Evolutionary conservation across 1,140 invertebrate genomes (phyloP), one percentile per base, ranked within the genome.

Genomic region (Wiebesia pumilae): DNA sequence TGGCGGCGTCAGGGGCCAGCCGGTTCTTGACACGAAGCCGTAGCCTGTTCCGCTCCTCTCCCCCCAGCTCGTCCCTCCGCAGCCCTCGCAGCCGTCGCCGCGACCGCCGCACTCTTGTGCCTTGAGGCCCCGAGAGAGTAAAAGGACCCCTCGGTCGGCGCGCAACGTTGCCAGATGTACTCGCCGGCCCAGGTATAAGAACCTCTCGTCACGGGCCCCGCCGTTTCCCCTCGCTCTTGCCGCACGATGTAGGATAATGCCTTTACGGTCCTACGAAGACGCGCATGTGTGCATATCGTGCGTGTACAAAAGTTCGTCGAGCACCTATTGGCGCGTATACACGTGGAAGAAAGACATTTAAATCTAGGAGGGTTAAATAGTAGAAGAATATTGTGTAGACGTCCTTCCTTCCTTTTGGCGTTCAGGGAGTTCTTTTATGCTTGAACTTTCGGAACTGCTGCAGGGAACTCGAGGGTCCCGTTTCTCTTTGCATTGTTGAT

Each of bases 21-120:
- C 92, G 92, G 92, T 93, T 92, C 92, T 92, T 91, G 92, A 92
- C 91, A 91, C 91, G 90, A 88, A 89, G 87, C 82, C 87, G 80
- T 87, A 67, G 58, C 51, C 62, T 43, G 82, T 35, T 40, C n/a
- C 19, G 73, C 62, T 27, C 10, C 40, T 21, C 75, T 3, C n/a
- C 30, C 83, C 21, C 9, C 35, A n/a, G n/a, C n/a, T n/a, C n/a
- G n/a, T 75, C 54, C n/a, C 24, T n/a, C 9, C 33, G 14, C 71
- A 2, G 1, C 51, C 33, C 54, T 16, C n/a, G n/a, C n/a, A n/a
- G n/a, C n/a, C n/a, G n/a, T n/a, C n/a, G n/a, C n/a, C n/a, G n/a
- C n/a, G n/a, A n/a, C n/a, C n/a, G n/a, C 9, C 65, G 35, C 78
- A 7, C 47, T 21, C 27, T 0, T 33, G 16, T 27, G 24, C 58